A percentile compares a stretch with the other conserved stretches of the same genome.
Evolutionary conservation across 2,113 vertebrate species (phyloP).

Genomic region (Chionodraco myersi): DNA sequence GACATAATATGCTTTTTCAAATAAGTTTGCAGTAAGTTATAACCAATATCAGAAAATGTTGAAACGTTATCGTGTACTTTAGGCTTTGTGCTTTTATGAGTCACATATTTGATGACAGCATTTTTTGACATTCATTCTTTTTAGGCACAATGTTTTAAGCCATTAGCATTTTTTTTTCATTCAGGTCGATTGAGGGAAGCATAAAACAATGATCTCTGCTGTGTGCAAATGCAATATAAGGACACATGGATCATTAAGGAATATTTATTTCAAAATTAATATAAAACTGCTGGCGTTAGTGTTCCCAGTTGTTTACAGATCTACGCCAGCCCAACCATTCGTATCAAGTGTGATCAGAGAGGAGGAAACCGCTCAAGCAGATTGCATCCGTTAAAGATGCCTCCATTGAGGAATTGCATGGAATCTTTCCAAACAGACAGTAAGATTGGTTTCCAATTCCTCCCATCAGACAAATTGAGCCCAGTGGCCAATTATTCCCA

Average conservation of each 20-base stretch:
- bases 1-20: background rate
- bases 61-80: background rate
- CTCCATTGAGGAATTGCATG: constrained; percentile 62
- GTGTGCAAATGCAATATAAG: background rate
- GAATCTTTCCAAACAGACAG: constrained; percentile 72
- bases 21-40: background rate
- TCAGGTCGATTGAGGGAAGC: background rate
- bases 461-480: constrained; percentile 81
- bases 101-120: background rate
- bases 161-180: background rate
- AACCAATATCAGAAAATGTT: background rate
- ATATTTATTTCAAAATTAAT: constrained; percentile 15
- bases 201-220: background rate
- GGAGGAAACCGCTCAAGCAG: constrained; percentile 27
- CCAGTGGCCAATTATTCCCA: constrained; percentile 83
- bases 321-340: background rate
- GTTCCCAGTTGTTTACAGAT: constrained; percentile 15
- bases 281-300: constrained; percentile 21
- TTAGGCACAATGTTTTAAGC: background rate
- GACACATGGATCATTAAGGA: constrained; percentile 9
- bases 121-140: background rate
- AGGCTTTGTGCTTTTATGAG: background rate
- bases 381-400: constrained; percentile 62
- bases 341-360: constrained; percentile 27
- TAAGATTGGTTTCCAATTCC: constrained; percentile 78